phyloP scores from a whole-genome alignment of 2,113 vertebrate species.

The Urocolius indicus region DNA sequence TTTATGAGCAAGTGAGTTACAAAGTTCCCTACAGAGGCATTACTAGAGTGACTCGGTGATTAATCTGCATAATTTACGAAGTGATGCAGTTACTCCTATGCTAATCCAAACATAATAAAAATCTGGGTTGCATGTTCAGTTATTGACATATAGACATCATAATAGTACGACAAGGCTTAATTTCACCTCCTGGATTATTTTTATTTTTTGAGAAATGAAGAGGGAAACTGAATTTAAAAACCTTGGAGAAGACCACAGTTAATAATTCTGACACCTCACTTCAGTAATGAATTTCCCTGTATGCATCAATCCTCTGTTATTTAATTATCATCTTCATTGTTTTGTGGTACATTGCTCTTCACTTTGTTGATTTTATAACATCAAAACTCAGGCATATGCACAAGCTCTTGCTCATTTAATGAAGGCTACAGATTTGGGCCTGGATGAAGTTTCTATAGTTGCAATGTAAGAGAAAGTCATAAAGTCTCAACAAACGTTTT shows the following conservation, averaged over 20 bases:
- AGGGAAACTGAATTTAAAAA: neutral
- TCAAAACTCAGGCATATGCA: neutral
- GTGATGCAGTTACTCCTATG: neutral
- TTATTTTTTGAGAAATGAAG: neutral
- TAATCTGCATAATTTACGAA: slow-evolving; percentile 49
- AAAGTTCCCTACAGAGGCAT: neutral
- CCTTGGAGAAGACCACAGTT: neutral
- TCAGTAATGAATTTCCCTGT: neutral
- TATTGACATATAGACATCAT: neutral
- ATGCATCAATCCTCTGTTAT: neutral
- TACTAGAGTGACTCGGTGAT: neutral
- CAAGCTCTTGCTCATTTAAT: neutral
- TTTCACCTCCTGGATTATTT: neutral
- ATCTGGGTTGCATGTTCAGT: neutral
- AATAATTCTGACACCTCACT: neutral
- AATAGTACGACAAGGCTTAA: neutral
- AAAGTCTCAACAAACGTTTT: neutral
- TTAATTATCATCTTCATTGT: neutral
- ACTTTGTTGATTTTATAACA: neutral
- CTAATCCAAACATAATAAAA: neutral
- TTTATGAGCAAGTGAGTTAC: neutral
- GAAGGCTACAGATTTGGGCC: neutral
- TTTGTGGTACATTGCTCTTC: neutral
- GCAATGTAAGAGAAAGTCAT: neutral
- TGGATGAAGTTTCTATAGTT: neutral